A percentile compares a stretch with the other conserved stretches of the same genome.
These are phyloP conservation scores for Philereme transversata DNA, from an alignment of 2,888 invertebrate species.

Conservation along the genomic window DNA sequence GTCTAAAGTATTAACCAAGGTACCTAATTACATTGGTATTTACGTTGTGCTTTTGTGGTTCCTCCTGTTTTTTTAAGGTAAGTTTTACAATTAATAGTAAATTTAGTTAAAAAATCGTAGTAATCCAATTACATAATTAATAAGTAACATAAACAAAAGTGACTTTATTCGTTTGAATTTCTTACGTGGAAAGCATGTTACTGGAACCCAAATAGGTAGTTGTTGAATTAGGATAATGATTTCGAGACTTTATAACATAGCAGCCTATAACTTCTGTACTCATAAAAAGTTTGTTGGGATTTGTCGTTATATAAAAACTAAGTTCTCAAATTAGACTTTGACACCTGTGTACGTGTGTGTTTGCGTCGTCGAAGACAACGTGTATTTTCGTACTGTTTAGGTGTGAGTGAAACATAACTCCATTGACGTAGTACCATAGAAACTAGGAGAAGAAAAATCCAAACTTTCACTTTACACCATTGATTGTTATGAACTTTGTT, in stretches of 20 bases:
- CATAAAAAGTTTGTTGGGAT: slow-evolving; percentile 21
- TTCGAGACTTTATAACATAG: background rate
- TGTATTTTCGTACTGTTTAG: slow-evolving; percentile 42
- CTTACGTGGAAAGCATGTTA: slow-evolving; percentile 47
- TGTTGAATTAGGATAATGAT: background rate
- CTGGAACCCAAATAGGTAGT: slow-evolving; percentile 24
- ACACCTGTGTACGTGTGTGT: slow-evolving; percentile 63
- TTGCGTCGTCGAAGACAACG: slow-evolving; percentile 51
- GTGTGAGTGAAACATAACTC: slow-evolving; percentile 8
- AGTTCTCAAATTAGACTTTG: slow-evolving; percentile 74
- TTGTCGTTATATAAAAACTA: background rate
- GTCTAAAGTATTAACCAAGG: background rate
- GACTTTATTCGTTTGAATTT: background rate
- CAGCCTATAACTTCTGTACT: too few species aligned
- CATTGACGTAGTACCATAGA: background rate
- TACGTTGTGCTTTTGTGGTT: background rate
- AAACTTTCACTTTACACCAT: too few species aligned
- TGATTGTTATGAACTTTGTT: too few species aligned
- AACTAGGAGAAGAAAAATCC: too few species aligned
- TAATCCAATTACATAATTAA: too few species aligned
- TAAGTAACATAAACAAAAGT: too few species aligned
- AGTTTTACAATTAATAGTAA: background rate
- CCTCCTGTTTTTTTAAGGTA: background rate
- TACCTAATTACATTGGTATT: background rate
- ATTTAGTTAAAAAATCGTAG: too few species aligned